Conservation (phyloP, 1,140 invertebrate genomes). For the Hyles vespertilio region DNA sequence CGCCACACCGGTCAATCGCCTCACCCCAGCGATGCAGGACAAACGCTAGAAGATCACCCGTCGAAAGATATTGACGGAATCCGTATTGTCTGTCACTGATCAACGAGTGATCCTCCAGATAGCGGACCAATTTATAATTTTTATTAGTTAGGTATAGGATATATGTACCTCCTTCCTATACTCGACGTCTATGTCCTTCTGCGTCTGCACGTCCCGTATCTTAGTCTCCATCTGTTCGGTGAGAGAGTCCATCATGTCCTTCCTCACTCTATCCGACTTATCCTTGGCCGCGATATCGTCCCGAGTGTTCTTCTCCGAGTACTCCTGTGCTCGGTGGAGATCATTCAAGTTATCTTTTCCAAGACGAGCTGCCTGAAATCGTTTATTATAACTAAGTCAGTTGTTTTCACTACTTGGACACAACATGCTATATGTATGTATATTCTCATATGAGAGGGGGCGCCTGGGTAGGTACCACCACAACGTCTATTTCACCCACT, state of each 20-base stretch:
- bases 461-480: too few relatives aligned
- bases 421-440: too few relatives aligned
- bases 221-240: conserved; percentile 33
- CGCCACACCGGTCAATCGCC: too few relatives aligned
- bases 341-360: conserved; percentile 48
- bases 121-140: background rate
- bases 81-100: too few relatives aligned
- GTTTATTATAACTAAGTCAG: too few relatives aligned
- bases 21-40: too few relatives aligned
- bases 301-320: conserved; percentile 41
- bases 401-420: too few relatives aligned
- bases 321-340: conserved; percentile 50
- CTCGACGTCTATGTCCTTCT: conserved; percentile 16
- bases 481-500: too few relatives aligned
- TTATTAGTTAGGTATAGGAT: background rate
- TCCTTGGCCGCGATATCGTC: conserved; percentile 31
- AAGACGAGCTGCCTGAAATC: conserved; percentile 31
- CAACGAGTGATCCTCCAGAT: background rate
- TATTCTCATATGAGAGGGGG: too few relatives aligned
- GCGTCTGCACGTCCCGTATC: conserved; percentile 17
- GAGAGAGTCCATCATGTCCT: conserved; percentile 33
- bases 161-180: conserved; percentile 35
- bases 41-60: too few relatives aligned
- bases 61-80: too few relatives aligned
- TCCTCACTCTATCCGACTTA: conserved; percentile 25